Evolutionary conservation across 2,113 vertebrate species (phyloP), one percentile per base, ranked within the genome.

Genomic region (Chionis minor): DNA sequence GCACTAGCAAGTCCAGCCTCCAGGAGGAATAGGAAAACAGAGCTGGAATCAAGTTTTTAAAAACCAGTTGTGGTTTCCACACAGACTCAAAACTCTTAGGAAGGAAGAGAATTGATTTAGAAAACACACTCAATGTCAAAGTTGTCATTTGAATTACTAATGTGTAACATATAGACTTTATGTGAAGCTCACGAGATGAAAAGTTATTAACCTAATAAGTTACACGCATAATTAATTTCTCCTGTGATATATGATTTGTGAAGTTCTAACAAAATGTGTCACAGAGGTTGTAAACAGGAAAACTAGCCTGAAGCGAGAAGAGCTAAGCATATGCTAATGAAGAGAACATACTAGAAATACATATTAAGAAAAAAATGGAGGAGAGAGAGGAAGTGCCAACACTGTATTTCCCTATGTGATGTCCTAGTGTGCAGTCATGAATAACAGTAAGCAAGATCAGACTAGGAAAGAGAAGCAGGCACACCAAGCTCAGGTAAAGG

Each of bases 151-250:
- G 81, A 94, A 95, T 94, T 95, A 96, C 87, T 91, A 92, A 89
- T 72, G 54, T 82, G 54, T 28, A 96, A 95, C 3, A 3, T 80
- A 84, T 47, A 88, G 67, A 65, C 62, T 61, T 81, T 72, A 87
- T 33, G 27, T 82, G 77, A 90, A 85, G 49, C 20, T 72, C 73
- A 91, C 61, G 19, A 95, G 86, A 91, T 81, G 44, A 84, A 84
- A 96, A 91, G 78, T 96, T 94, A 85, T 81, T 89, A 94, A 81
- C 69, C 80, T 91, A 94, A 42, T 78, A 96, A 97, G 91, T 94
- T 94, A 94, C 78, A 95, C 82, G 61, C 86, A 95, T 95, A 95
- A 96, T 96, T 96, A 95, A 97, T 96, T 92, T 91, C 8, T 94
- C 23, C 54, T 90, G 66, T 89, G 89, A 90, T 95, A 81, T 12